Conservation (phyloP, 2,888 invertebrate species). For the Gibbula magus region DNA sequence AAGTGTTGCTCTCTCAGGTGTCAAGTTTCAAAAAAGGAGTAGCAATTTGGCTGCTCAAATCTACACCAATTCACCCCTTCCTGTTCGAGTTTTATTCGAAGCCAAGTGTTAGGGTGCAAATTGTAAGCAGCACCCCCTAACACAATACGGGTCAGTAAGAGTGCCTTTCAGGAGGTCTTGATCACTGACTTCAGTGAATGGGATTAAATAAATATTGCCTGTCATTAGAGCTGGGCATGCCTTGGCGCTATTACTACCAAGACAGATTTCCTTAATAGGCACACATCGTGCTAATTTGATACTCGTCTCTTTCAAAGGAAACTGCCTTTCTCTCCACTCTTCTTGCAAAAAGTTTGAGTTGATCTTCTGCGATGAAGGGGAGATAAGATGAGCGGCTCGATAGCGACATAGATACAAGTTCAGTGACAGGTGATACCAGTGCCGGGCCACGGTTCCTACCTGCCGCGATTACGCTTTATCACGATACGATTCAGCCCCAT, state of each 20-base stretch:
- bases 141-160: conserved; percentile 13
- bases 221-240: conserved; percentile 21
- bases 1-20: too few relatives aligned
- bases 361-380: conserved; percentile 14
- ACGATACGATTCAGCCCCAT: conserved; percentile 22
- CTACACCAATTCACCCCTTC: not conserved
- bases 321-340: not conserved
- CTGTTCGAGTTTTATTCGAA: not conserved
- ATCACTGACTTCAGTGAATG: conserved; percentile 25
- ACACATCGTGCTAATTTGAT: conserved; percentile 21
- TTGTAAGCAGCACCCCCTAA: conserved; percentile 2
- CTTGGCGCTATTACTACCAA: conserved; percentile 3
- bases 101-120: conserved; percentile 17
- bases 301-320: conserved; percentile 13
- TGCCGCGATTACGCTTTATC: conserved; percentile 18
- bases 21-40: too few relatives aligned
- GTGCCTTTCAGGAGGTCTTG: not conserved
- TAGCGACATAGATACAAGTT: conserved; percentile 16
- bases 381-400: conserved; percentile 8
- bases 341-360: conserved; percentile 24
- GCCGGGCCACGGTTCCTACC: not conserved
- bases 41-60: not conserved
- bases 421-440: not conserved
- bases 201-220: conserved; percentile 27
- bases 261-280: conserved; percentile 18